Evolutionary conservation across 2,797 vertebrate genomes (phyloP), one percentile per base, ranked within the genome.

Genomic region (Eospalax fontanierii): DNA sequence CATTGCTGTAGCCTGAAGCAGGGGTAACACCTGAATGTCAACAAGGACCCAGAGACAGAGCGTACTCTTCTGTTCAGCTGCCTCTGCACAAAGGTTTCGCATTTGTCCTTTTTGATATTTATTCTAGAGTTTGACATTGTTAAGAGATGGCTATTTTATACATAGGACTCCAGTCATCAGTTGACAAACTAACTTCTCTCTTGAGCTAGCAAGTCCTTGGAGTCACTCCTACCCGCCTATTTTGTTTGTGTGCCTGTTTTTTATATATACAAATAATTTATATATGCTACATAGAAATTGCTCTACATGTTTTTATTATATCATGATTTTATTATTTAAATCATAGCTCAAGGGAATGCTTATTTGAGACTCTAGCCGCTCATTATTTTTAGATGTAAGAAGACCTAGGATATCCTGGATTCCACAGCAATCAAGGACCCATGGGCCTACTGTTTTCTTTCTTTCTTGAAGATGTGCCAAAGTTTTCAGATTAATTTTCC

Each of bases 21-120:
- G 85, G 35, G 80, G 73, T 63, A 88, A 46, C 59, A 30, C 91
- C 86, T 92, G 93, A 96, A 71, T 87, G 79, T 96, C 92, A 95
- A n/a, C 11, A 63, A 85, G 63, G 61, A 94, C 82, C 74, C 81
- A 43, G 66, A 59, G 84, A 59, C 66, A 61, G 61, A 59, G 65
- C 88, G 80, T 3, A n/a, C 59, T 46, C 26, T 70, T 50, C 21
- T 50, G 14, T 26, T 89, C 28, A 12, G n/a, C 35, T 59, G 73
- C 74, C 24, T 57, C 30, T 74, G 16, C 82, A 30, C 35, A 87
- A 96, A 61, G 19, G 86, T 1, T 85, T 0, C 5, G 35, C 61
- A 1, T 74, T 95, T 91, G 38, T 38, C 57, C n/a, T 65, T 76
- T 11, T 68, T 84, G 66, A 82, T 43, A 1, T 70, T 70, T 7